Evolutionary conservation across 2,888 invertebrate genomes (phyloP).

Genomic region (Trissoscelio sp.): DNA sequence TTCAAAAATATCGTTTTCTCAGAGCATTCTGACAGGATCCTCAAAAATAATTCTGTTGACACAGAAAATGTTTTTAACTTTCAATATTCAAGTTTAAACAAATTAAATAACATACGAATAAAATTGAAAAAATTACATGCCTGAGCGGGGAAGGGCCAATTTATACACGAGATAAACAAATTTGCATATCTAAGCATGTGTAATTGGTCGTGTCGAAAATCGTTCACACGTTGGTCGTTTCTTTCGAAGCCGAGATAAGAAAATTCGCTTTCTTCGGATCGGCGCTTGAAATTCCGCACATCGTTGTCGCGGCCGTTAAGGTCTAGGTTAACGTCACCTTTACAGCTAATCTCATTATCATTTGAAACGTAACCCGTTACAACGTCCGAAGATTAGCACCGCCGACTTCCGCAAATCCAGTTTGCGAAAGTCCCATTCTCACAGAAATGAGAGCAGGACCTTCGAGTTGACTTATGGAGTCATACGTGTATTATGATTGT

Average conservation of each 20-base stretch:
- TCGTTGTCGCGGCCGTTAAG: conserved; percentile 46
- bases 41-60: no score
- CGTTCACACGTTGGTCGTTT: conserved; percentile 3
- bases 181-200: conserved; percentile 17
- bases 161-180: conserved; percentile 5
- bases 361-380: conserved; percentile 60
- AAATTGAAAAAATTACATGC: no score
- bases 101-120: no score
- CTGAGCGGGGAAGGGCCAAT: no score
- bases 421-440: conserved; percentile 61
- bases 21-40: no score
- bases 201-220: conserved; percentile 2
- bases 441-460: conserved; percentile 61
- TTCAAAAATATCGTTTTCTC: no score
- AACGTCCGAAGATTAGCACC: conserved; percentile 45
- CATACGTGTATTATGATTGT: conserved; percentile 32
- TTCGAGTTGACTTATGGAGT: conserved; percentile 49
- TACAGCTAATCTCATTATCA: conserved; percentile 63
- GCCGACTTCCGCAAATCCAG: conserved; percentile 63
- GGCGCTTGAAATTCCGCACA: conserved; percentile 44
- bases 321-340: conserved; percentile 64
- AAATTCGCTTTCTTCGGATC: conserved; percentile 51
- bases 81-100: no score
- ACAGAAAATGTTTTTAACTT: no score
- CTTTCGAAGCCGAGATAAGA: conserved; percentile 10